A percentile compares a stretch with the other conserved stretches of the same genome.
Conservation (phyloP, 2,113 vertebrate genomes). For the Stegostoma tigrinum region DNA sequence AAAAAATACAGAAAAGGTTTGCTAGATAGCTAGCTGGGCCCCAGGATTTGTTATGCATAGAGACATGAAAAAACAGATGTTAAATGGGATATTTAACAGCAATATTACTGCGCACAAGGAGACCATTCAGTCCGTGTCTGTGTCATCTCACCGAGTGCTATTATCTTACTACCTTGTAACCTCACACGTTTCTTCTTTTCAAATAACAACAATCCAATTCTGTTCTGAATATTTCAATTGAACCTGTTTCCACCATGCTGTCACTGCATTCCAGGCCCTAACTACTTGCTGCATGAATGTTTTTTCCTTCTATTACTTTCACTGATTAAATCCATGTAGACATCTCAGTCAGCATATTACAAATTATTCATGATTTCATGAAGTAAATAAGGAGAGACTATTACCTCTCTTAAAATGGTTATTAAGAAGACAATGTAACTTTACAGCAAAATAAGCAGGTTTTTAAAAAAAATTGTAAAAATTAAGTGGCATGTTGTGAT, state of each 20-base stretch:
- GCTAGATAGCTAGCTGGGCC: not conserved
- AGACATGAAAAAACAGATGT: not conserved
- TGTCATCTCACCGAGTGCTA: too few species aligned
- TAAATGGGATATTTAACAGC: not conserved
- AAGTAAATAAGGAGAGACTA: not conserved
- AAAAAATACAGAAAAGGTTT: not conserved
- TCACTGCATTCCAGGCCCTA: too few species aligned
- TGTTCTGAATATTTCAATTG: too few species aligned
- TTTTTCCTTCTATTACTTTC: too few species aligned
- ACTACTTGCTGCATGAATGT: too few species aligned
- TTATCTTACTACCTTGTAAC: too few species aligned
- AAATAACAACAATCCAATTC: too few species aligned
- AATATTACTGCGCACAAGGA: too few species aligned
- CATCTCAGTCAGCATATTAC: not conserved
- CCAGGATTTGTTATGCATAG: not conserved
- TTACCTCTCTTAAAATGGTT: not conserved
- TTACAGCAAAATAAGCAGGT: not conserved
- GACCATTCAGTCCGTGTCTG: too few species aligned
- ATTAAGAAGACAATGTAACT: not conserved
- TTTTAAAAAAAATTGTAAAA: not conserved
- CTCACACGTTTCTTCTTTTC: too few species aligned
- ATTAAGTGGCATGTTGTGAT: not conserved
- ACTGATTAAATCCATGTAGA: too few species aligned
- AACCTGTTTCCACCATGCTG: too few species aligned
- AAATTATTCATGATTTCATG: not conserved